phyloP scores from a whole-genome alignment of 2,797 vertebrate genomes.

The Meriones psammophilus region DNA sequence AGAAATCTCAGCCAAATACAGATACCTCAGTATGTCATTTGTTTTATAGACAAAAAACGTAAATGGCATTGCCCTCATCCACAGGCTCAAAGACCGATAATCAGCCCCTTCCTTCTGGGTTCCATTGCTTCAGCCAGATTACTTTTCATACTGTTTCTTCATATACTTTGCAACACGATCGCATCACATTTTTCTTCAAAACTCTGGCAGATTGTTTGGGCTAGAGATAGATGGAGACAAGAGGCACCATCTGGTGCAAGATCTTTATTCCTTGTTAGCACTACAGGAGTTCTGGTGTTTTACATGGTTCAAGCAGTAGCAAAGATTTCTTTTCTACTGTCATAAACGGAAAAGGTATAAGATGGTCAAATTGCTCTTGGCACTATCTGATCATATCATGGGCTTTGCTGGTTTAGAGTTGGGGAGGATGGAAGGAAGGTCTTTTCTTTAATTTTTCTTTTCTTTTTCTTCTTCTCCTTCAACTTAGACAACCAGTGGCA shows the following conservation, averaged over 20 bases:
- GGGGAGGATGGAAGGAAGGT: not conserved
- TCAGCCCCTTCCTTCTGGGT: slow-evolving; percentile 87
- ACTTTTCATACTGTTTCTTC: slow-evolving; percentile 87
- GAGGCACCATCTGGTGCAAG: slow-evolving; percentile 90
- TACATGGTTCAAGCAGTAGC: slow-evolving; percentile 83
- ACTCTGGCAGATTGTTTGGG: slow-evolving; percentile 92
- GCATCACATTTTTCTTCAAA: slow-evolving; percentile 90
- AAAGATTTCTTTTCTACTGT: slow-evolving; percentile 52
- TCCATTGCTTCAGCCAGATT: slow-evolving; percentile 88
- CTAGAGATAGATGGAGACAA: slow-evolving; percentile 90
- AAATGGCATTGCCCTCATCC: slow-evolving; percentile 85
- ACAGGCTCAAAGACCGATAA: slow-evolving; percentile 86
- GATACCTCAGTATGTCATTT: slow-evolving; percentile 76
- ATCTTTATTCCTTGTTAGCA: slow-evolving; percentile 89
- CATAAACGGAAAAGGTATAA: slow-evolving; percentile 67
- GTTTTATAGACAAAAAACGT: slow-evolving; percentile 82
- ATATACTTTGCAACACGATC: slow-evolving; percentile 88
- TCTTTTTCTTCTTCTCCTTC: slow-evolving; percentile 22
- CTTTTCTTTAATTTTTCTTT: not conserved
- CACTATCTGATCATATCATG: slow-evolving; percentile 22
- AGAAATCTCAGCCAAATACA: not conserved
- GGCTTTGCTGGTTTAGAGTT: slow-evolving; percentile 34
- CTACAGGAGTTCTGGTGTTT: slow-evolving; percentile 88
- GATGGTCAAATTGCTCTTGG: slow-evolving; percentile 43
- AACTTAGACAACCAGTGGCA: slow-evolving; percentile 79